A percentile compares a stretch with the other conserved stretches of the same genome.
Evolutionary conservation across 2,113 vertebrate species (phyloP).

Genomic region (Carlito syrichta): DNA sequence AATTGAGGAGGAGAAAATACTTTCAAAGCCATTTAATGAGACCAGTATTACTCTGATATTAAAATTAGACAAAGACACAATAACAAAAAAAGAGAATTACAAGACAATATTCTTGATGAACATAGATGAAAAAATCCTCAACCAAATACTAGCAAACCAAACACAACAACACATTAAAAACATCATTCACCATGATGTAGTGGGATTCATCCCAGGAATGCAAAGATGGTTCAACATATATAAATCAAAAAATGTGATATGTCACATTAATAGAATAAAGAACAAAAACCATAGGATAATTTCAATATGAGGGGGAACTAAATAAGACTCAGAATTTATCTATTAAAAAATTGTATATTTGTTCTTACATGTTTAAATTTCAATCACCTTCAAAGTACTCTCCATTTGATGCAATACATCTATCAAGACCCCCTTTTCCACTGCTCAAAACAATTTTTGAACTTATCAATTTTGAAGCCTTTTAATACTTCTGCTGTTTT

Average conservation of each 20-base stretch:
- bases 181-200: background rate
- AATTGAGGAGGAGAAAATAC: background rate
- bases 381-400: too few relatives aligned
- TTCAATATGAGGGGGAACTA: too few relatives aligned
- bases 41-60: background rate
- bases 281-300: background rate
- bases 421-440: too few relatives aligned
- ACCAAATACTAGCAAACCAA: background rate
- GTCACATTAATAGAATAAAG: background rate
- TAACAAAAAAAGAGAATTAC: background rate
- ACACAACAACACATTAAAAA: background rate
- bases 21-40: background rate
- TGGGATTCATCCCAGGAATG: background rate
- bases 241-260: background rate
- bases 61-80: background rate
- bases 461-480: too few relatives aligned
- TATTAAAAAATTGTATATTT: too few relatives aligned
- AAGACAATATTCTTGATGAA: background rate
- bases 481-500: too few relatives aligned
- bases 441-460: too few relatives aligned
- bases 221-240: background rate
- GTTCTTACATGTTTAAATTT: too few relatives aligned
- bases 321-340: too few relatives aligned
- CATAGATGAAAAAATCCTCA: background rate
- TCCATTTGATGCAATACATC: too few relatives aligned